Conservation (phyloP, 1,140 invertebrate genomes). For the Zaprionus inermis region DNA sequence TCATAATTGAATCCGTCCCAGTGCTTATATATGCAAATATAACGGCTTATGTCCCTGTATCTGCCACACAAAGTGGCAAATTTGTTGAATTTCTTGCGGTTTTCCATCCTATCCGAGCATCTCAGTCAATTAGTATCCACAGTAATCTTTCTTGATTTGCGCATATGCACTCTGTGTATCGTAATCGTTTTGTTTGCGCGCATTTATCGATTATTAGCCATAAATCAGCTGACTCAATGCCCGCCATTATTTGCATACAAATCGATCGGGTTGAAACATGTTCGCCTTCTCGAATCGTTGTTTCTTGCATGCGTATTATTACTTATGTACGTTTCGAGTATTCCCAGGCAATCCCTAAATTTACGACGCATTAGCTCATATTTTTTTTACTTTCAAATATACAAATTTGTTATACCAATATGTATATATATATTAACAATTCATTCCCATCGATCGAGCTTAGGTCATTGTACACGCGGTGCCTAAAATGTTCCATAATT, state of each 20-base stretch:
- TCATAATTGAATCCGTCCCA: slow-evolving; percentile 29
- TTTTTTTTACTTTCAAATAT: neutral
- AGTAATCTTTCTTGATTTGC: neutral
- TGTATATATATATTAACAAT: slow-evolving; percentile 8
- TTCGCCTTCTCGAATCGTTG: slow-evolving; percentile 1
- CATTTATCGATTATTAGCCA: slow-evolving; percentile 21
- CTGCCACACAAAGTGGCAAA: neutral
- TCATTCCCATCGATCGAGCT: slow-evolving; percentile 13
- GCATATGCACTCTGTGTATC: slow-evolving; percentile 13
- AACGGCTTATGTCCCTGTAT: neutral
- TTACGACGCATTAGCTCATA: slow-evolving; percentile 2
- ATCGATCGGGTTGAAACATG: slow-evolving; percentile 30
- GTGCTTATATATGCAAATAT: slow-evolving; percentile 8
- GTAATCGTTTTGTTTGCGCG: slow-evolving; percentile 38
- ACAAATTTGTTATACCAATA: neutral
- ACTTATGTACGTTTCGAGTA: slow-evolving; percentile 24
- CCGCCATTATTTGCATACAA: slow-evolving; percentile 36
- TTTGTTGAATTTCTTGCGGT: neutral
- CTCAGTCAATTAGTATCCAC: neutral
- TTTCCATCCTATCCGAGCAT: neutral
- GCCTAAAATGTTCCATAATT: slow-evolving; percentile 23
- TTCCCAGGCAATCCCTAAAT: slow-evolving; percentile 18
- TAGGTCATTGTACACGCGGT: slow-evolving; percentile 24
- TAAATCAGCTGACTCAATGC: slow-evolving; percentile 29
- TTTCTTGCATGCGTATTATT: slow-evolving; percentile 20